These are phyloP conservation scores for Apis florea DNA, from an alignment of 1,140 invertebrate genomes.

Conservation along the genomic window DNA sequence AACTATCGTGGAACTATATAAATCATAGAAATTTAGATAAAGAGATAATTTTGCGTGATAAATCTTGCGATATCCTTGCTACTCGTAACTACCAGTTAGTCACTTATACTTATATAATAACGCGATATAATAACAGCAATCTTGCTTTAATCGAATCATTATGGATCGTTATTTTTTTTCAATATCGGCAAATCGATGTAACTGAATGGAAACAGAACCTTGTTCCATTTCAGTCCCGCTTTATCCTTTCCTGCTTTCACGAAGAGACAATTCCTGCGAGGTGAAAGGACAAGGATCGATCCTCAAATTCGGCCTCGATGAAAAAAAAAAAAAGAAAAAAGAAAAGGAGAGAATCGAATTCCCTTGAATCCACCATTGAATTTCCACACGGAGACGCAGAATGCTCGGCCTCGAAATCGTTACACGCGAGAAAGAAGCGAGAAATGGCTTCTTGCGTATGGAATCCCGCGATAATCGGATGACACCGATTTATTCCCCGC, in stretches of 20 bases:
- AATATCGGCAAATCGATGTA: too few relatives aligned
- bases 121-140: background rate
- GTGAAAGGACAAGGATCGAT: background rate
- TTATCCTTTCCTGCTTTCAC: background rate
- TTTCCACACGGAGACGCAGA: constrained; percentile 15
- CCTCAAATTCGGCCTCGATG: background rate
- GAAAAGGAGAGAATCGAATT: background rate
- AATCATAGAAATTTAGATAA: too few relatives aligned
- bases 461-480: constrained; percentile 47
- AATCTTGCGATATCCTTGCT: too few relatives aligned
- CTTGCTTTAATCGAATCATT: background rate
- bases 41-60: too few relatives aligned
- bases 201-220: background rate
- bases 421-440: background rate
- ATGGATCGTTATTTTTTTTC: background rate
- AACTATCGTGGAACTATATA: too few relatives aligned
- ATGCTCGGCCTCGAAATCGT: constrained; percentile 9
- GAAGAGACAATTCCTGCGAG: background rate
- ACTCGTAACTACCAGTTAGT: too few relatives aligned
- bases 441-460: background rate
- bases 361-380: constrained; percentile 6
- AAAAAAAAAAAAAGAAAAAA: background rate
- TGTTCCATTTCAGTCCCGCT: background rate
- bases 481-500: constrained; percentile 46
- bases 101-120: too few relatives aligned